These are phyloP conservation scores for Parasteatoda tepidariorum DNA, from an alignment of 1,140 invertebrate species.

Conservation along the genomic window DNA sequence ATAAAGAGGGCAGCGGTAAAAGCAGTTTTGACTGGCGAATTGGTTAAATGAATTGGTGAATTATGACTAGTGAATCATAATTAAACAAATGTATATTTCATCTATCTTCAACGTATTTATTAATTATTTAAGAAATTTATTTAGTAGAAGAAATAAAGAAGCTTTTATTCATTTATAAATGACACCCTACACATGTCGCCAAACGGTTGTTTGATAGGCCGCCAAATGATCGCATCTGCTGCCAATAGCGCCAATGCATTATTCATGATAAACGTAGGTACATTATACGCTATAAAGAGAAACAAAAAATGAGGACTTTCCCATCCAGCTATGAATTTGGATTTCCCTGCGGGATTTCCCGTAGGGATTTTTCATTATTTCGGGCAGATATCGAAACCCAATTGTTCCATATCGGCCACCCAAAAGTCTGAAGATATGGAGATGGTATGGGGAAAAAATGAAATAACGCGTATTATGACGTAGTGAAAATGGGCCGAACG, in stretches of 20 bases:
- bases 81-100: too few species aligned
- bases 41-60: too few species aligned
- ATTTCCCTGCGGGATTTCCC: slow-evolving; percentile 57
- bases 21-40: too few species aligned
- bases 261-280: slow-evolving; percentile 31
- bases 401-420: slow-evolving; percentile 28
- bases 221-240: slow-evolving; percentile 51
- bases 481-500: background rate
- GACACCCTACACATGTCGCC: too few species aligned
- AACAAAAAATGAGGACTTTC: background rate
- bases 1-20: too few species aligned
- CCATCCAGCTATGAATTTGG: slow-evolving; percentile 53
- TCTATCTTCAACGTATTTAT: too few species aligned
- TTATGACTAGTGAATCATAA: too few species aligned
- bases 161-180: too few species aligned
- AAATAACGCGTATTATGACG: slow-evolving; percentile 28
- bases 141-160: too few species aligned
- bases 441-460: background rate
- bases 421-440: background rate
- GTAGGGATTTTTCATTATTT: slow-evolving; percentile 61
- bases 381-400: slow-evolving; percentile 51
- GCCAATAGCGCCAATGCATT: slow-evolving; percentile 50
- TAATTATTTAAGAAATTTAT: too few species aligned
- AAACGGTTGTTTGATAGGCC: slow-evolving; percentile 49
- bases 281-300: background rate